Percentiles rank a stretch among this genome's conserved stretches.
These are phyloP conservation scores for Anguilla japonica DNA, from an alignment of 2,113 vertebrate genomes.

Conservation along the genomic window DNA sequence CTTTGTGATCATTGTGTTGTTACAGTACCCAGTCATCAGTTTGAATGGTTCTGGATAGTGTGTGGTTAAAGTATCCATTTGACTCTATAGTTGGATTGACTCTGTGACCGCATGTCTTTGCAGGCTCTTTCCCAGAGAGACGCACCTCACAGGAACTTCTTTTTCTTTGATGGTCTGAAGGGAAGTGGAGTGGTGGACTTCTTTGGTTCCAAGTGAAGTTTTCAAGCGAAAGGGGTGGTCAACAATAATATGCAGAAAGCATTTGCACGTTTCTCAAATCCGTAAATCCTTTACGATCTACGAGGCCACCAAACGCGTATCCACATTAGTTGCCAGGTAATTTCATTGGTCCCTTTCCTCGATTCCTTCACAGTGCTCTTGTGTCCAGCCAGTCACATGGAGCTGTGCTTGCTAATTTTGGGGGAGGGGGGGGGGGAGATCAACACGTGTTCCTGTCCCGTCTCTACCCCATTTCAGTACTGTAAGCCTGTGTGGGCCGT, in stretches of 20 bases:
- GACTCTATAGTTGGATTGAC: not conserved
- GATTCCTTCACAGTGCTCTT: too few species aligned
- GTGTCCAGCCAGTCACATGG: too few species aligned
- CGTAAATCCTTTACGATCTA: not conserved
- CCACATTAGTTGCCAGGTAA: too few species aligned
- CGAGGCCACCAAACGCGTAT: not conserved
- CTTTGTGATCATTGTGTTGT: not conserved
- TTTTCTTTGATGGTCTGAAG: constrained; percentile 89
- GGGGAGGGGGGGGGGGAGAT: too few species aligned
- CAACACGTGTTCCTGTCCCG: not conserved
- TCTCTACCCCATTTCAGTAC: not conserved
- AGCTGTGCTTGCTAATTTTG: too few species aligned
- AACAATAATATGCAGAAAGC: not conserved
- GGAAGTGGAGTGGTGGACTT: constrained; percentile 84
- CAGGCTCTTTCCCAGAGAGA: constrained; percentile 91
- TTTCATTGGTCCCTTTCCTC: too few species aligned
- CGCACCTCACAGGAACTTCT: constrained; percentile 88
- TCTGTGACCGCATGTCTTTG: not conserved
- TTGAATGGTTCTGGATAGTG: too few species aligned
- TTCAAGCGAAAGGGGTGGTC: too few species aligned
- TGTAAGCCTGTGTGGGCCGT: not conserved
- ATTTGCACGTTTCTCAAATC: not conserved
- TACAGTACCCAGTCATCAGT: not conserved
- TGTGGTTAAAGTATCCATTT: not conserved
- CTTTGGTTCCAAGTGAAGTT: constrained; percentile 74